phyloP scores from a whole-genome alignment of 2,888 invertebrate genomes.

The Caenorhabditis afra region DNA sequence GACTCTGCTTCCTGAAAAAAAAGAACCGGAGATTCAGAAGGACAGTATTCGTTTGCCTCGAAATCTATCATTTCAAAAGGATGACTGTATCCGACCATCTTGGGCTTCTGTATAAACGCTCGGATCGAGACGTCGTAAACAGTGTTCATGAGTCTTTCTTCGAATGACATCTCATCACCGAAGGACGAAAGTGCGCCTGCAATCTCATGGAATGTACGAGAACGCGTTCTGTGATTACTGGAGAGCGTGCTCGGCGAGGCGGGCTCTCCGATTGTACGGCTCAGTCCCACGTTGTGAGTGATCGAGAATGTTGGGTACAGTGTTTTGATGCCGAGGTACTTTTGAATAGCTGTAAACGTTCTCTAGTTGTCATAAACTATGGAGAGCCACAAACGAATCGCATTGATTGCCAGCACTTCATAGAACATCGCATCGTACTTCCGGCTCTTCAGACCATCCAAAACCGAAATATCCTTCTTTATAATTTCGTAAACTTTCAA shows the following conservation, averaged over 20 bases:
- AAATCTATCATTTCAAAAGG: conserved; percentile 10
- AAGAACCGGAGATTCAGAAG: too few species aligned
- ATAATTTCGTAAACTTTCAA: conserved; percentile 21
- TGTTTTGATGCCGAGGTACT: conserved; percentile 37
- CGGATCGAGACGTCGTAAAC: neutral
- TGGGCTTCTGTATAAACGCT: neutral
- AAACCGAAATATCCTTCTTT: conserved; percentile 10
- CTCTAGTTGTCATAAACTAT: neutral
- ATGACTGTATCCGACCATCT: neutral
- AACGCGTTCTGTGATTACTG: neutral
- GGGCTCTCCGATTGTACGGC: conserved; percentile 40
- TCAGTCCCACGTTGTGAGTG: conserved; percentile 13
- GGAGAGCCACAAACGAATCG: conserved; percentile 6
- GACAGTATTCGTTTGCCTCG: neutral
- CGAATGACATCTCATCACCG: conserved; percentile 34
- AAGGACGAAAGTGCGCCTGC: conserved; percentile 28
- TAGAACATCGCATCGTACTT: conserved; percentile 30
- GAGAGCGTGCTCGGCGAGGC: conserved; percentile 16
- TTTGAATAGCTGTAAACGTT: conserved; percentile 13
- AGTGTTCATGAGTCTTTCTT: conserved; percentile 33
- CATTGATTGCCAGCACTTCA: conserved; percentile 9
- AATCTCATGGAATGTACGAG: too few species aligned
- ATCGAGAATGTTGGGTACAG: conserved; percentile 32
- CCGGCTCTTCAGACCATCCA: conserved; percentile 33
- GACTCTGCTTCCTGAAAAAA: conserved; percentile 14